phyloP scores from a whole-genome alignment of 2,113 vertebrate species.

The Lamprologus speciosus region DNA sequence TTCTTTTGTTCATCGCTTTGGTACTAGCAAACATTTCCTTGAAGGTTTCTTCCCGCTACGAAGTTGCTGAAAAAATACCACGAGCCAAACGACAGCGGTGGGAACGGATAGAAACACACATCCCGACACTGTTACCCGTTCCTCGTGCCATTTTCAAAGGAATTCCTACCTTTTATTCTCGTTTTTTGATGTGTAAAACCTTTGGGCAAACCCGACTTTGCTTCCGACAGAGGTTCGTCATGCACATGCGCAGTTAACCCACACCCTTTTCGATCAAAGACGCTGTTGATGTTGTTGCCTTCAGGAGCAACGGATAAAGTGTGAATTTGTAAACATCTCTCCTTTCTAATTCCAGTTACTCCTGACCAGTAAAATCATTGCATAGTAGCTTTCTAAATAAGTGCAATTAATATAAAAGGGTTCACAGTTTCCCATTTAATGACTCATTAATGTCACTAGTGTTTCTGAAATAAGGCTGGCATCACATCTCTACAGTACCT shows the following conservation, averaged over 20 bases:
- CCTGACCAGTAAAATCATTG: not conserved
- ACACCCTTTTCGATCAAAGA: not conserved
- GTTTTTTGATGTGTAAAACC: constrained; percentile 30
- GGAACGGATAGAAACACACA: not conserved
- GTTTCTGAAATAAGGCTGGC: not conserved
- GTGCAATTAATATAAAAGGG: not conserved
- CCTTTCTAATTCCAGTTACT: not conserved
- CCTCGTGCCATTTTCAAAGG: not conserved
- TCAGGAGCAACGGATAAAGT: not conserved
- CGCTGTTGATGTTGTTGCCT: not conserved
- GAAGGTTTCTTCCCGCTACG: constrained; percentile 20
- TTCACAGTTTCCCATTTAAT: not conserved
- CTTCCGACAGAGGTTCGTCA: constrained; percentile 26
- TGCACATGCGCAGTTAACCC: constrained; percentile 61
- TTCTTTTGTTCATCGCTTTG: constrained; percentile 56
- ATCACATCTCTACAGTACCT: not conserved
- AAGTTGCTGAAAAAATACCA: not conserved
- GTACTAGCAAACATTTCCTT: constrained; percentile 60
- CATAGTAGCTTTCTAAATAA: not conserved
- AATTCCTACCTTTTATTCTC: constrained; percentile 31
- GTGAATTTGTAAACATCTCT: not conserved
- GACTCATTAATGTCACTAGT: not conserved
- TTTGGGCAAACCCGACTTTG: constrained; percentile 28
- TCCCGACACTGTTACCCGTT: fast-evolving
- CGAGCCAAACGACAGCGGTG: not conserved